These are phyloP conservation scores for Hippoglossus stenolepis DNA, from an alignment of 2,113 vertebrate species.

Conservation along the genomic window DNA sequence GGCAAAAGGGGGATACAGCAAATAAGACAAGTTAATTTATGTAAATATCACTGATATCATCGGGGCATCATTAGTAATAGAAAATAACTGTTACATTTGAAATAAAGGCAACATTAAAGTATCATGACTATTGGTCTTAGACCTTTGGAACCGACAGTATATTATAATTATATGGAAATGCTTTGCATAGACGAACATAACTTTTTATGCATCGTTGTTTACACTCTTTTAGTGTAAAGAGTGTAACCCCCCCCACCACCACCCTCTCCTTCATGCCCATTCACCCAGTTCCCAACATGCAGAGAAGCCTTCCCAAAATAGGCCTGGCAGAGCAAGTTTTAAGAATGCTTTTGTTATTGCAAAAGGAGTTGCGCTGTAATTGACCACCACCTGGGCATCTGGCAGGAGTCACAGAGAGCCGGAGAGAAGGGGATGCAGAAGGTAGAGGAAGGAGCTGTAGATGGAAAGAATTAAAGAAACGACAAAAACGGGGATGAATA, in stretches of 20 bases:
- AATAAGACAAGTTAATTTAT: not conserved
- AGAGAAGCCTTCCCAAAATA: constrained; percentile 65
- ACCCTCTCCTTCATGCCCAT: constrained; percentile 31
- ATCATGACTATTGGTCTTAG: not conserved
- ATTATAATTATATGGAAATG: not conserved
- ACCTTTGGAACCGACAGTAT: not conserved
- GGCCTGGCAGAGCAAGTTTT: constrained; percentile 55
- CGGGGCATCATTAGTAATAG: not conserved
- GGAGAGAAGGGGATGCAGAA: constrained; percentile 40
- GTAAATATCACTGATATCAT: not conserved
- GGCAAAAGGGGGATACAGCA: not conserved
- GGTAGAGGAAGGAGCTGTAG: constrained; percentile 47
- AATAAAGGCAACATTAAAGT: not conserved
- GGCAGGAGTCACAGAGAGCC: constrained; percentile 65
- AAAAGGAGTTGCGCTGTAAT: constrained; percentile 74
- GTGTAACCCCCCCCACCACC: constrained; percentile 11
- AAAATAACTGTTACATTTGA: not conserved
- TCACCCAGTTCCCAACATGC: constrained; percentile 59
- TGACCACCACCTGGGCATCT: constrained; percentile 78
- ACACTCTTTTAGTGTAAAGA: constrained; percentile 17
- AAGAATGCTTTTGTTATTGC: constrained; percentile 77
- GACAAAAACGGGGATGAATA: constrained; percentile 64
- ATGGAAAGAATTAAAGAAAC: constrained; percentile 71
- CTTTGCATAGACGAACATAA: constrained; percentile 50
- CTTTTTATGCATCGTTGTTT: constrained; percentile 44